These are phyloP conservation scores for Brienomyrus brachyistius DNA, from an alignment of 2,113 vertebrate genomes.

Conservation along the genomic window DNA sequence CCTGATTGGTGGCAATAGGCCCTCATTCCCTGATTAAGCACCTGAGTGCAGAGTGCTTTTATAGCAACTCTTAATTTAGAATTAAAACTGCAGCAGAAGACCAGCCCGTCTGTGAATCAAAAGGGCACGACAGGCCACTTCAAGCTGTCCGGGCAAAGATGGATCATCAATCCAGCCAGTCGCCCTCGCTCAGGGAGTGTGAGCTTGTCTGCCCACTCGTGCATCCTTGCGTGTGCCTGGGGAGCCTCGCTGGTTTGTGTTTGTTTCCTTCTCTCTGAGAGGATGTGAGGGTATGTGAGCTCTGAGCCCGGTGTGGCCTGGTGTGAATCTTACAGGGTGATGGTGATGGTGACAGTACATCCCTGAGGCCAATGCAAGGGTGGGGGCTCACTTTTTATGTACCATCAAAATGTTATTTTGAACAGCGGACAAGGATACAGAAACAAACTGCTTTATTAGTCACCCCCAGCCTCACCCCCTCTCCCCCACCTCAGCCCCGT, in stretches of 20 bases:
- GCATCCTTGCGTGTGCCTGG: not conserved
- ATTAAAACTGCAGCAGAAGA: constrained; percentile 48
- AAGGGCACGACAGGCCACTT: constrained; percentile 41
- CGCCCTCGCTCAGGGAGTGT: not conserved
- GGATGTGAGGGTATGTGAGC: not conserved
- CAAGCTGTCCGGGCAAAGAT: constrained; percentile 37
- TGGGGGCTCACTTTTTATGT: not conserved
- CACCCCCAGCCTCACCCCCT: not conserved
- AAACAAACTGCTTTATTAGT: not conserved
- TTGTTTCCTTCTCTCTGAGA: not conserved
- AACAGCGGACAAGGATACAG: not conserved
- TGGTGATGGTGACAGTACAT: not conserved
- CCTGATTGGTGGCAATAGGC: not conserved
- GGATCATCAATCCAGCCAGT: constrained; percentile 33
- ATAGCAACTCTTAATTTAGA: constrained; percentile 53
- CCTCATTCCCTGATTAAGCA: not conserved
- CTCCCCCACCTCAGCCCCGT: not conserved
- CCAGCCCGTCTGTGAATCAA: constrained; percentile 42
- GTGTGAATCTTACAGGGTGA: not conserved
- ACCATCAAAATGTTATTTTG: constrained; percentile 2
- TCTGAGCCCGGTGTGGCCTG: not conserved
- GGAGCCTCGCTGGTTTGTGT: not conserved
- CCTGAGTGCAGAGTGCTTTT: constrained; percentile 46
- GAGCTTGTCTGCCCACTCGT: not conserved
- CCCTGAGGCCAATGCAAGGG: not conserved